These are phyloP conservation scores for Sterna hirundo DNA, from an alignment of 2,113 vertebrate genomes.

Conservation along the genomic window DNA sequence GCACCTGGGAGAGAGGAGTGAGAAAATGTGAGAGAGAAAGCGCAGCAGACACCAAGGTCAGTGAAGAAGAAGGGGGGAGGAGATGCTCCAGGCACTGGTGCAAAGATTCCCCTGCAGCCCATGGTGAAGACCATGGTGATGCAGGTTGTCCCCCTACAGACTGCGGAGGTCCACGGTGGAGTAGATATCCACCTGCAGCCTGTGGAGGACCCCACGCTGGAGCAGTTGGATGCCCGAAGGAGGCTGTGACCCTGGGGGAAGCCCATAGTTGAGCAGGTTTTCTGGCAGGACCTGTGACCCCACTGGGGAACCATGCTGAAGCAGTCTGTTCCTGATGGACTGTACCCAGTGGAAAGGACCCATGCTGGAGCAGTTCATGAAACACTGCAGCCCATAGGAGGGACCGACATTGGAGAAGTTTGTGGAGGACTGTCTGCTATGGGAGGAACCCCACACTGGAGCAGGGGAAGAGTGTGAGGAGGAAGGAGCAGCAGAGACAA, in stretches of 20 bases:
- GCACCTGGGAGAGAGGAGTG: background rate
- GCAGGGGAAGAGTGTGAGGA: background rate
- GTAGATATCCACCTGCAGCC: background rate
- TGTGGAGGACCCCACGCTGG: fast-evolving
- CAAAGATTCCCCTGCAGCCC: background rate
- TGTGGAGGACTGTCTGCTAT: fast-evolving
- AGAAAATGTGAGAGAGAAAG: background rate
- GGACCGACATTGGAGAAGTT: background rate
- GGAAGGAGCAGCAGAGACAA: background rate
- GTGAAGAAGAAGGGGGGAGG: background rate
- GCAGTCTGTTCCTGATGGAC: background rate
- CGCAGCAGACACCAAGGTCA: no score
- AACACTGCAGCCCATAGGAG: background rate
- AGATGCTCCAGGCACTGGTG: background rate
- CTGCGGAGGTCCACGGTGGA: background rate
- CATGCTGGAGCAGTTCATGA: background rate
- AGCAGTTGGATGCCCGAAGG: background rate
- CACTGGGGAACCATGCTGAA: fast-evolving
- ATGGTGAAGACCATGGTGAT: background rate
- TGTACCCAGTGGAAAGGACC: no score
- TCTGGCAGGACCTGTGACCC: background rate
- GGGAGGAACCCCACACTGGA: background rate
- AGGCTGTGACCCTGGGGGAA: background rate
- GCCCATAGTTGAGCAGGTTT: background rate
- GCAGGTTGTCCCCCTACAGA: background rate